Evolutionary conservation across 2,113 vertebrate species (phyloP), one percentile per base, ranked within the genome.

Genomic region (Piliocolobus tephrosceles): DNA sequence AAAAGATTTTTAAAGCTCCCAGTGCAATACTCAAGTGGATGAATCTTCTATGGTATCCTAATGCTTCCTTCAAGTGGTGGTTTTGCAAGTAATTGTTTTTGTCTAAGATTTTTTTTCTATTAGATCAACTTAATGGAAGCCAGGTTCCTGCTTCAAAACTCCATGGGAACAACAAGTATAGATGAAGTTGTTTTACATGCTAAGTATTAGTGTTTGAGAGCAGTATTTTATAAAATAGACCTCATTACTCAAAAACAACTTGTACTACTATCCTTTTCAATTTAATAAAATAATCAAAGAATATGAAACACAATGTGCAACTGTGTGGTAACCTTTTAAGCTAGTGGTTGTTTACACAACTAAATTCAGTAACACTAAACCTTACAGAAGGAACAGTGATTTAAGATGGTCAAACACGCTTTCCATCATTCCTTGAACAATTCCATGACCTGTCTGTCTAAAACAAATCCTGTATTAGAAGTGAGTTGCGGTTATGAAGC

Each of bases 81-180:
- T 35, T 98, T 97, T 96, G 6, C 8, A 87, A 90, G 12, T 20
- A 95, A 86, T 25, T 88, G 82, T 61, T 98, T 32, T 57, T 47
- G 17, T 82, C 88, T 64, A 96, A 64, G 80, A 97, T 66, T 95
- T 95, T 11, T 70, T 32, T 87, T 12, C 72, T 80, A 6, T 32
- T 80, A 55, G 61, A 32, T 64, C 85, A 96, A 95, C 50, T 87
- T 92, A 91, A 97, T 78, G 5, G n/a, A 97, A 98, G 38, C 66
- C 75, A 90, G n/a, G 12, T 95, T 78, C 0, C 1, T 52, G 18
- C 72, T 97, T 94, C 87, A 75, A 97, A 97, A 43, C 43, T 68
- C 20, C 47, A n/a, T 75, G 13, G 35, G 38, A 58, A 2, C 2
- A 70, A 61, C 0, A 13, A 73, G 45, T 35, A 93, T 5, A 30